A percentile compares a stretch with the other conserved stretches of the same genome.
Evolutionary conservation across 2,113 vertebrate genomes (phyloP).

Genomic region (Oncorhynchus mykiss): DNA sequence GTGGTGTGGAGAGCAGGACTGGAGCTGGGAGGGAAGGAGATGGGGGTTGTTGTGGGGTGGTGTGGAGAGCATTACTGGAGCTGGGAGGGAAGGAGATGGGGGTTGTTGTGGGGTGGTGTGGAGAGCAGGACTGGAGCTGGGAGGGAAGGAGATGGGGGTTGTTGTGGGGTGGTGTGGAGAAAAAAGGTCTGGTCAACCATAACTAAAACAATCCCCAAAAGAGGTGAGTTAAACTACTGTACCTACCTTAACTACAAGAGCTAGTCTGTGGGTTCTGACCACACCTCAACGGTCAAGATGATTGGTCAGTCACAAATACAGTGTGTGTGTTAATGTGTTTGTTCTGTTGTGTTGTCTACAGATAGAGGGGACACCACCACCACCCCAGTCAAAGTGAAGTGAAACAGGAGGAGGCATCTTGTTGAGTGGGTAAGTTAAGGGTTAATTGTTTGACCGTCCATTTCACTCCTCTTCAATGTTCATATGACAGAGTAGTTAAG

Average conservation of each 20-base stretch:
- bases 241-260: not conserved
- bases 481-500: too few species aligned
- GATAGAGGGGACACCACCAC: constrained; percentile 11
- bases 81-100: too few species aligned
- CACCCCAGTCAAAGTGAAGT: constrained; percentile 33
- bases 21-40: too few species aligned
- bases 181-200: too few species aligned
- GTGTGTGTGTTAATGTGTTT: constrained; percentile 33
- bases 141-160: too few species aligned
- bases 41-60: too few species aligned
- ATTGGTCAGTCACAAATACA: not conserved
- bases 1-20: too few species aligned
- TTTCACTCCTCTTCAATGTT: not conserved
- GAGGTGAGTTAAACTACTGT: too few species aligned
- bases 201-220: too few species aligned
- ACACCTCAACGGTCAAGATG: not conserved
- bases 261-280: not conserved
- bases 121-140: too few species aligned
- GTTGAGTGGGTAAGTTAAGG: constrained; percentile 50
- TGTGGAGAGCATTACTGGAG: too few species aligned
- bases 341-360: constrained; percentile 31
- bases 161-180: too few species aligned
- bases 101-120: not conserved
- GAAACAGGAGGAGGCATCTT: constrained; percentile 17
- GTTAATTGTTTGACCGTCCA: constrained; percentile 15